Percentiles rank a stretch among this genome's conserved stretches.
These are phyloP conservation scores for Perca schrenkii DNA, from an alignment of 2,113 vertebrate species.

Conservation along the genomic window DNA sequence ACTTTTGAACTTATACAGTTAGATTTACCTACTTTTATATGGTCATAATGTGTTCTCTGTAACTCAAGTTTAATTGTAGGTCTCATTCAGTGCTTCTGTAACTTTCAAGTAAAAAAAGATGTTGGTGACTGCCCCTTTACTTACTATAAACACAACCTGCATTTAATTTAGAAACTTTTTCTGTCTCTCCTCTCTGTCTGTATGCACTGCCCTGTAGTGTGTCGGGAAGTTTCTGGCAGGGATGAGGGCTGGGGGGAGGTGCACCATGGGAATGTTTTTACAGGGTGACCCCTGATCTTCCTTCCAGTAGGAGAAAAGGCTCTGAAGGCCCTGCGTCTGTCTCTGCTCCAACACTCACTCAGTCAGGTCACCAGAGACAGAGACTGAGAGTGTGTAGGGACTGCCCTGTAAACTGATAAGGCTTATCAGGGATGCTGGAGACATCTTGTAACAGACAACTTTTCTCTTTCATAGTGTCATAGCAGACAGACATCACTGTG, in stretches of 20 bases:
- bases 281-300: conserved; percentile 86
- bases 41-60: not conserved
- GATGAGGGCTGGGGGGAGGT: conserved; percentile 71
- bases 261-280: conserved; percentile 86
- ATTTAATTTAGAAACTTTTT: conserved; percentile 28
- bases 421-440: conserved; percentile 73
- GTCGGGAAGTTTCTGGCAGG: conserved; percentile 73
- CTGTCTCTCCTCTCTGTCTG: conserved; percentile 28
- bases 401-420: conserved; percentile 72
- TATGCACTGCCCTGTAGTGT: conserved; percentile 50
- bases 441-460: conserved; percentile 48
- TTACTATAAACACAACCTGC: conserved; percentile 20
- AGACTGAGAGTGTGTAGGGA: conserved; percentile 22
- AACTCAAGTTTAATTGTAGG: conserved; percentile 12
- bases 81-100: not conserved
- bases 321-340: conserved; percentile 69
- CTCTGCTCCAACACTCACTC: conserved; percentile 72
- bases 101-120: conserved; percentile 22
- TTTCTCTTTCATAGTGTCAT: conserved; percentile 48
- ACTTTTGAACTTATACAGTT: not conserved
- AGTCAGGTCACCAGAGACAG: conserved; percentile 58
- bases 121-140: conserved; percentile 12
- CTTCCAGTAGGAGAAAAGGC: conserved; percentile 79
- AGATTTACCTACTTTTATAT: not conserved
- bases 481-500: conserved; percentile 11